These are phyloP conservation scores for Melanotaenia trifasciata DNA, from an alignment of 2,797 vertebrate species.

Conservation along the genomic window DNA sequence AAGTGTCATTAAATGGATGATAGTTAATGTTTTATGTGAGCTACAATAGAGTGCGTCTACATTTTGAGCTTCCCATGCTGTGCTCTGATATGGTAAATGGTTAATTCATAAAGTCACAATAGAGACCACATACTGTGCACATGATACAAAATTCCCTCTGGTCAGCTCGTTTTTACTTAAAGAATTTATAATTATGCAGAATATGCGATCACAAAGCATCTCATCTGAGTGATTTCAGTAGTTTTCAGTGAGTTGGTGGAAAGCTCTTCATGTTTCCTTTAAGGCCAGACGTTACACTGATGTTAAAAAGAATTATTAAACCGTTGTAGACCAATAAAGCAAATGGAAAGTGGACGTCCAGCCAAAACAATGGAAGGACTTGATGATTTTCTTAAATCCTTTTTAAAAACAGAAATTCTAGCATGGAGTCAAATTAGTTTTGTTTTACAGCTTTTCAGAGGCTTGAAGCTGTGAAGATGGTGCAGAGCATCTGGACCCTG, in stretches of 20 bases:
- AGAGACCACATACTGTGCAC: slow-evolving; percentile 21
- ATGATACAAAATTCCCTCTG: slow-evolving; percentile 47
- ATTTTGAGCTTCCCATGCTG: slow-evolving; percentile 19
- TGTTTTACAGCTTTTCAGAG: neutral
- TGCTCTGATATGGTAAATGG: neutral
- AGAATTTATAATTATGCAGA: slow-evolving; percentile 40
- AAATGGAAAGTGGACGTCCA: slow-evolving; percentile 28
- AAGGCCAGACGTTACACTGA: slow-evolving; percentile 41
- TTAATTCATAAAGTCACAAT: slow-evolving; percentile 41
- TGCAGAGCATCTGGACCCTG: neutral
- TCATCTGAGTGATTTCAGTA: slow-evolving; percentile 28
- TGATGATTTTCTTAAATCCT: slow-evolving; percentile 2
- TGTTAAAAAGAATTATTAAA: slow-evolving; percentile 63
- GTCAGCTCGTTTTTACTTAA: slow-evolving; percentile 29
- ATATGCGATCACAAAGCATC: slow-evolving; percentile 15
- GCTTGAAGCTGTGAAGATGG: neutral
- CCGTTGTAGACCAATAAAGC: slow-evolving; percentile 17
- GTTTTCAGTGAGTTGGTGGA: slow-evolving; percentile 16
- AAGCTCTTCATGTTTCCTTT: slow-evolving; percentile 35
- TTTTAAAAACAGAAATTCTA: neutral
- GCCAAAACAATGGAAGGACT: slow-evolving; percentile 22
- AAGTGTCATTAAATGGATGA: slow-evolving; percentile 43
- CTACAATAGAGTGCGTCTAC: slow-evolving; percentile 19
- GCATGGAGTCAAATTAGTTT: neutral
- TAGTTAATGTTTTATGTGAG: slow-evolving; percentile 50